phyloP scores from a whole-genome alignment of 1,140 invertebrate species.

The Zaprionus vittiger region DNA sequence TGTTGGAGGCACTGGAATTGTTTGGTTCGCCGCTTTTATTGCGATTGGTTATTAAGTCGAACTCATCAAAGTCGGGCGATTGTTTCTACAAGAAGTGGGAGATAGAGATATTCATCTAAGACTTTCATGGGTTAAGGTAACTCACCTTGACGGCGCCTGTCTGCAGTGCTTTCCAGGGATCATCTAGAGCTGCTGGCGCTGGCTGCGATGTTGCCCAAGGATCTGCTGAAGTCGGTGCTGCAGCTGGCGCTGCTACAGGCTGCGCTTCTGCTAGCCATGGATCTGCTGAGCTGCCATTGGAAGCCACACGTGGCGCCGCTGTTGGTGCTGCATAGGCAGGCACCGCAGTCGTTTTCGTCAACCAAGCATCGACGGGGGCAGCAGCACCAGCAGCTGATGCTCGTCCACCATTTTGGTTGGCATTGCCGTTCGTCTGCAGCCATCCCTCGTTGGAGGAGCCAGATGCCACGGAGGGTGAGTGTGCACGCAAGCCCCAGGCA shows the following conservation, averaged over 20 bases:
- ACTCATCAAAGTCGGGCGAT: slow-evolving; percentile 91
- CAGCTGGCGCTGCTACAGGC: slow-evolving; percentile 57
- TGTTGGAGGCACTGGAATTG: slow-evolving; percentile 75
- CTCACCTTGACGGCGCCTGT: slow-evolving; percentile 65
- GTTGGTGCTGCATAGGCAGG: slow-evolving; percentile 56
- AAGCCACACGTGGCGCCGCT: slow-evolving; percentile 54
- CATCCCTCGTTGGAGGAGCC: slow-evolving; percentile 82
- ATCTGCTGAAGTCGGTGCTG: slow-evolving; percentile 52
- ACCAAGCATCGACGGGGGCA: slow-evolving; percentile 66
- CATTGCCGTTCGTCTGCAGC: slow-evolving; percentile 79
- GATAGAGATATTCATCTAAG: neutral
- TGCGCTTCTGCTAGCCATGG: slow-evolving; percentile 85
- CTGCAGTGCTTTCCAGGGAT: slow-evolving; percentile 76
- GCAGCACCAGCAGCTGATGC: slow-evolving; percentile 34
- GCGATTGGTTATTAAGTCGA: slow-evolving; percentile 91
- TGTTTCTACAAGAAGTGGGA: slow-evolving; percentile 55
- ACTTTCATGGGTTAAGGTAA: neutral
- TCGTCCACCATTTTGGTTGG: slow-evolving; percentile 62
- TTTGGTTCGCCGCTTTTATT: slow-evolving; percentile 84
- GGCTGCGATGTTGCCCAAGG: slow-evolving; percentile 66
- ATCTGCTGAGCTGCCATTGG: slow-evolving; percentile 84
- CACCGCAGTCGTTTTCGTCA: slow-evolving; percentile 60
- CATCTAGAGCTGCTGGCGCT: slow-evolving; percentile 84
- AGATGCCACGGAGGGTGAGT: slow-evolving; percentile 80
- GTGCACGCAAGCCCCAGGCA: slow-evolving; percentile 75